Evolutionary conservation across 2,113 vertebrate genomes (phyloP).

Genomic region (Nothobranchius furzeri): DNA sequence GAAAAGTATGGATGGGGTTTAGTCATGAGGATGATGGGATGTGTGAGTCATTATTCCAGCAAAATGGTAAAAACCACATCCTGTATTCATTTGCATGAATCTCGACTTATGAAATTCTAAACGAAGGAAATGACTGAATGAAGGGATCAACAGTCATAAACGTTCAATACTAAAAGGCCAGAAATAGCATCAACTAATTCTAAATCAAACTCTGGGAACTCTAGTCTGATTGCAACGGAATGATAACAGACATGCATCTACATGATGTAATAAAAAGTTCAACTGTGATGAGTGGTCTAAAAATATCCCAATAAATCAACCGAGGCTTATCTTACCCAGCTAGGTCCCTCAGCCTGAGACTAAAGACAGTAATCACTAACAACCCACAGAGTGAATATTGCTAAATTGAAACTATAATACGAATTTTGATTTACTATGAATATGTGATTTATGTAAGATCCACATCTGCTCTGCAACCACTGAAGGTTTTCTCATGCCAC

Average conservation of each 20-base stretch:
- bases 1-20: slow-evolving; percentile 7
- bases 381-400: slow-evolving; percentile 27
- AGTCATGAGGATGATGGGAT: slow-evolving; percentile 29
- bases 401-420: slow-evolving; percentile 4
- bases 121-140: neutral
- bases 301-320: slow-evolving; percentile 17
- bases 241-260: neutral
- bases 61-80: slow-evolving; percentile 16
- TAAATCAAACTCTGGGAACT: slow-evolving; percentile 1
- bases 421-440: slow-evolving; percentile 13
- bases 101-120: neutral
- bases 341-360: neutral
- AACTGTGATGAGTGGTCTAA: slow-evolving; percentile 24
- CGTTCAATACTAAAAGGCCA: neutral
- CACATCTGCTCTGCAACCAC: neutral
- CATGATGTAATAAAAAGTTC: slow-evolving; percentile 25
- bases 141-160: slow-evolving; percentile 14
- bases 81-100: slow-evolving; percentile 7
- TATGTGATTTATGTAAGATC: neutral
- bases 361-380: slow-evolving; percentile 40
- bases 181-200: neutral
- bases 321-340: neutral
- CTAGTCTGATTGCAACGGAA: slow-evolving; percentile 21
- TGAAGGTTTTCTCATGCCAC: slow-evolving; percentile 26
- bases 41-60: slow-evolving; percentile 69